Base-by-base conservation (phyloP, 2,113 vertebrate species). In the Panthera leo region DNA sequence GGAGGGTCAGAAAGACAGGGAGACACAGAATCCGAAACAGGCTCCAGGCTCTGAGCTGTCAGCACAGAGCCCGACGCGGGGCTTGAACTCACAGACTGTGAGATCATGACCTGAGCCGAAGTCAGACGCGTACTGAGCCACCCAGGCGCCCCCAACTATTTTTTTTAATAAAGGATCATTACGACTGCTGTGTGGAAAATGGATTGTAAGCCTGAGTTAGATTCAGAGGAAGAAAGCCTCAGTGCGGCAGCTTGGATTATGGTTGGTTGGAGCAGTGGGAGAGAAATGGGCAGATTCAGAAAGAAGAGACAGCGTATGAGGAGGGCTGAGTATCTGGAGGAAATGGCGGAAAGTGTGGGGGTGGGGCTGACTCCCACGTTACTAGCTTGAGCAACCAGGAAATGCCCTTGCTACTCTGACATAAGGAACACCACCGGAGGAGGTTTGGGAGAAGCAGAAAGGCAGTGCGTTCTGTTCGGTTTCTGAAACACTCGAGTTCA, bases 271-370 rank as follows among this genome's bases (percentile, higher is more conserved):
- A n/a, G 18, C 39, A 25, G n/a, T 6, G 5, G 36, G 18, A 84
- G 53, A 65, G 18, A 63, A 80, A 65, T 76, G 29, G 42, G 48
- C 42, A 70, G 16, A 63, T 83, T 94, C 48, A 85, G 42, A 42
- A 78, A 73, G 42, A 67, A 48, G 16, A 71, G 25, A 36, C 5
- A 58, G 58, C 7, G 16, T 23, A 34, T 23, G 48, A 31, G 19
- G 31, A 45, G 16, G 25, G 19, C 11, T 48, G 45, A 39, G 34
- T 16, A 1, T 65, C 15, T 21, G 45, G 27, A 76, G 9, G 23
- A 7, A 18, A 16, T 25, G 7, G 36, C 21, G 14, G 73, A 0
- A n/a, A 19, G 5, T n/a, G 3, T 1, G 29, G 7, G 3, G 9
- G 42, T n/a, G 63, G 85, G 70, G 80, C 23, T 18, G 19, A 70